phyloP scores from a whole-genome alignment of 1,140 invertebrate genomes.

The Trichonephila clavipes region DNA sequence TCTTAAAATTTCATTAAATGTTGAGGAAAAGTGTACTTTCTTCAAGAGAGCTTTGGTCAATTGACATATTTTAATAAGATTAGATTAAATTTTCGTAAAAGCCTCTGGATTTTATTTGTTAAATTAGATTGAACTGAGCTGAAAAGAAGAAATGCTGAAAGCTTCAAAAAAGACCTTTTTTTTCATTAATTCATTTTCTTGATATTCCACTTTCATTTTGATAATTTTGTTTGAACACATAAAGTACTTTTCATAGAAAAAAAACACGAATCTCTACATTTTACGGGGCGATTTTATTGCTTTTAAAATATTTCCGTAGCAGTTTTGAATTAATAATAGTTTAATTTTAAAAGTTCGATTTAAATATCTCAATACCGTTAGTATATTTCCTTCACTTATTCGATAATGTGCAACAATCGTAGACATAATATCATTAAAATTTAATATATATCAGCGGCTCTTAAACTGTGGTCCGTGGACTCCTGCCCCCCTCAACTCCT shows the following conservation, averaged over 20 bases:
- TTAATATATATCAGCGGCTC: too few species aligned
- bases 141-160: background rate
- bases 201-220: background rate
- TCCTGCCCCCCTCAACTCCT: too few species aligned
- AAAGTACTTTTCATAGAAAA: background rate
- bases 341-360: too few species aligned
- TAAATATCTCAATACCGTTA: too few species aligned
- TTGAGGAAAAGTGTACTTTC: background rate
- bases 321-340: too few species aligned
- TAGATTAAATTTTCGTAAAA: background rate
- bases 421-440: too few species aligned
- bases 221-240: too few species aligned
- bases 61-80: background rate
- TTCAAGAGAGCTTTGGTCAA: background rate
- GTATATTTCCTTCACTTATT: too few species aligned
- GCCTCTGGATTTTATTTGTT: background rate
- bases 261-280: background rate
- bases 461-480: too few species aligned
- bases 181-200: background rate
- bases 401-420: accelerated
- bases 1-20: conserved; percentile 18
- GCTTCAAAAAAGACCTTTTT: too few species aligned
- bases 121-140: background rate
- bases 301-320: background rate
- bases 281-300: too few species aligned